Conservation (phyloP, 2,888 invertebrate genomes). For the Eupelmus urozonus region DNA sequence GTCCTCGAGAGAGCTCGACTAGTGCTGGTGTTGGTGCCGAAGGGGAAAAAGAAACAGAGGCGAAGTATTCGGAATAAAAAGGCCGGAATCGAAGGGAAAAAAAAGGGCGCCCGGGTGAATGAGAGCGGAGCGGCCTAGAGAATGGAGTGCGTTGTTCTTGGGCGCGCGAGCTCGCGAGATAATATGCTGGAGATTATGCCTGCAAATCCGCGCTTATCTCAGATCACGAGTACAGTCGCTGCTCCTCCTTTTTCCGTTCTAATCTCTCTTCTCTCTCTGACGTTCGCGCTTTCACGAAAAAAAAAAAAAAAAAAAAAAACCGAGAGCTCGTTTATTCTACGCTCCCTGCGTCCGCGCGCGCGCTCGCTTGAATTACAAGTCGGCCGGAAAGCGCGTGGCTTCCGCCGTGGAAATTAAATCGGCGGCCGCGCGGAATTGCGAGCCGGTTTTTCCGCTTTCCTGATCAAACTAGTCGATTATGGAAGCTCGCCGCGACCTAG, state of each 20-base stretch:
- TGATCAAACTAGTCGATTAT: too few relatives aligned
- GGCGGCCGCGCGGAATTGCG: too few relatives aligned
- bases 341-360: background rate
- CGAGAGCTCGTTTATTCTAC: constrained; percentile 32
- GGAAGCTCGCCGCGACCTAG: too few relatives aligned
- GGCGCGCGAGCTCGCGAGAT: background rate
- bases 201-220: constrained; percentile 38
- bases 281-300: background rate
- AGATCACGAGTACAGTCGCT: constrained; percentile 36
- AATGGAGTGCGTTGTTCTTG: constrained; percentile 7
- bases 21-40: background rate
- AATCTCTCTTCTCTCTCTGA: background rate
- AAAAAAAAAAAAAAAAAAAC: background rate
- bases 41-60: background rate
- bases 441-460: too few relatives aligned
- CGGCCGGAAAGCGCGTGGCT: background rate
- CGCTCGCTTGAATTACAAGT: constrained; percentile 3
- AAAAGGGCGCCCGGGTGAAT: background rate
- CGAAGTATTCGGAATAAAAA: constrained; percentile 26
- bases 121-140: constrained; percentile 1
- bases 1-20: too few relatives aligned
- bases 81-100: constrained; percentile 17
- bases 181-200: constrained; percentile 37
- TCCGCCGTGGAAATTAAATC: background rate
- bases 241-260: constrained; percentile 3